A percentile compares a stretch with the other conserved stretches of the same genome.
Conservation (phyloP, 2,113 vertebrate species). For the Hippocampus zosterae region DNA sequence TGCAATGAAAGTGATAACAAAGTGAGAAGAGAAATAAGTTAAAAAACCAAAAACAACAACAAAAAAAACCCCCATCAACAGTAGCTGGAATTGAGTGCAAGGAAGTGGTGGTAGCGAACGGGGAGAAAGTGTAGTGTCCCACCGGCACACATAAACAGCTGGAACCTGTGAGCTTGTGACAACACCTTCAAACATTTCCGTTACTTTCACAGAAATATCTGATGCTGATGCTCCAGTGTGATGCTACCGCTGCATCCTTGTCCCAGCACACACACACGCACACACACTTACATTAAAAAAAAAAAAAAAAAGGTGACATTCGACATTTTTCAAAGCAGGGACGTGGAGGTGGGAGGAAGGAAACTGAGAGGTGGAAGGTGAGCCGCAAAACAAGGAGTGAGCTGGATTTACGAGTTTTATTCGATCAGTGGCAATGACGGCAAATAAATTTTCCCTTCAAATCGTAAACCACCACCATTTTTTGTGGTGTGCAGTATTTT, state of each 20-base stretch:
- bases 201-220: constrained; percentile 74
- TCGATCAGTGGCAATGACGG: no score
- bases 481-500: no score
- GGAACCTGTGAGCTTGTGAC: constrained; percentile 73
- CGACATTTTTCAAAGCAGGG: constrained; percentile 73
- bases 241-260: constrained; percentile 61
- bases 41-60: constrained; percentile 59
- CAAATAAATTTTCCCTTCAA: no score
- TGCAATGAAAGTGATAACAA: constrained; percentile 68
- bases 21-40: constrained; percentile 69
- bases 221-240: constrained; percentile 63
- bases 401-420: neutral
- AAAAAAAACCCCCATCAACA: constrained; percentile 56
- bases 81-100: constrained; percentile 43
- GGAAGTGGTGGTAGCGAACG: constrained; percentile 41
- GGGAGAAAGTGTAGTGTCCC: constrained; percentile 66
- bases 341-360: constrained; percentile 45
- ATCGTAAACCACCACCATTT: no score
- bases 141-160: constrained; percentile 63
- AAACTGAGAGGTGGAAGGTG: constrained; percentile 43
- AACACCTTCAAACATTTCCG: constrained; percentile 74
- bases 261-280: constrained; percentile 63
- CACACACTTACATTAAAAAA: constrained; percentile 11
- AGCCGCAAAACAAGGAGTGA: constrained; percentile 6
- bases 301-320: constrained; percentile 54